A percentile compares a stretch with the other conserved stretches of the same genome.
Evolutionary conservation across 2,797 vertebrate genomes (phyloP).

Genomic region (Arctocebus calabarensis): DNA sequence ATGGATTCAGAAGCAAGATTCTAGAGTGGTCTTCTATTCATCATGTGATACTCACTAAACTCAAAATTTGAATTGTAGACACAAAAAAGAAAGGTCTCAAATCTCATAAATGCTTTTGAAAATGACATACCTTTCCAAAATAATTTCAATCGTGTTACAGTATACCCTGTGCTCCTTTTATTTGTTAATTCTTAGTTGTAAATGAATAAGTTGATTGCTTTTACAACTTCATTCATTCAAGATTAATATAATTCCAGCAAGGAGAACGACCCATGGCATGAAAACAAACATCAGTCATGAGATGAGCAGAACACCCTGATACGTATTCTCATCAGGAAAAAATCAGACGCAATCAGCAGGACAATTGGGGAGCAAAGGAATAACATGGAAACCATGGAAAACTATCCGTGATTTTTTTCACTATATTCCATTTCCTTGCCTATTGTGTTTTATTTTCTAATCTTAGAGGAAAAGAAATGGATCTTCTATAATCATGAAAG

Average conservation of each 20-base stretch:
- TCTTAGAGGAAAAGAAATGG: not conserved
- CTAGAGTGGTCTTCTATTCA: not conserved
- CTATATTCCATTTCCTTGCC: not conserved
- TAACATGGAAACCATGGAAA: not conserved
- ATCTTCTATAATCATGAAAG: not conserved
- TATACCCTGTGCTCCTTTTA: conserved; percentile 50
- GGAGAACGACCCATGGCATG: conserved; percentile 7
- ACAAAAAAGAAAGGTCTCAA: conserved; percentile 23
- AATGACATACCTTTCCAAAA: conserved; percentile 50
- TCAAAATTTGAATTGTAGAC: conserved; percentile 31
- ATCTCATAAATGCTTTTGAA: conserved; percentile 44
- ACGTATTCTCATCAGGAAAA: not conserved
- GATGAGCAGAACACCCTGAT: not conserved
- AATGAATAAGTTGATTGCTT: conserved; percentile 64
- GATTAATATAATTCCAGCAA: conserved; percentile 45
- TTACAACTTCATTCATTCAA: conserved; percentile 37
- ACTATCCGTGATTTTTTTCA: not conserved
- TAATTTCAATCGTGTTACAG: conserved; percentile 35
- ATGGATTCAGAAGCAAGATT: not conserved
- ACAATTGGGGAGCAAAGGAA: not conserved
- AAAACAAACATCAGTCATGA: conserved; percentile 48
- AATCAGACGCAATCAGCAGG: conserved; percentile 1
- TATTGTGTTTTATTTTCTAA: not conserved
- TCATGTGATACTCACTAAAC: conserved; percentile 6
- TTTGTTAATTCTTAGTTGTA: conserved; percentile 53